A percentile compares a stretch with the other conserved stretches of the same genome.
phyloP scores from a whole-genome alignment of 2,888 invertebrate genomes.

The Hyppa rectilinea region DNA sequence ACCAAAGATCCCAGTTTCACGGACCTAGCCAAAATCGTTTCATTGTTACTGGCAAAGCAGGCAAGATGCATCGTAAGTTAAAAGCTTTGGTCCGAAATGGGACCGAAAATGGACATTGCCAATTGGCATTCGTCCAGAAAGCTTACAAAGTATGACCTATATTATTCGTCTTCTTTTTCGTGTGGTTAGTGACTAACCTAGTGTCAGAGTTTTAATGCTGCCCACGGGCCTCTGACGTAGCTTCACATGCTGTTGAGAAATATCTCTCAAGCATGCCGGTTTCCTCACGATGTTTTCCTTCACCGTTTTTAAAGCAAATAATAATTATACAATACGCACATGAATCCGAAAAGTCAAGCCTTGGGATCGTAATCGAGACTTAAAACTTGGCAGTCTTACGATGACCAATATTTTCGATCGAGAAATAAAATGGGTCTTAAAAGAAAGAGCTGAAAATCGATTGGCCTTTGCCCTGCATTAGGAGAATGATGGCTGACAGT shows the following conservation, averaged over 20 bases:
- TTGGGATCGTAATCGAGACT: too few species aligned
- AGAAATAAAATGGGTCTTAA: background rate
- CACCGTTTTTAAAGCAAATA: too few species aligned
- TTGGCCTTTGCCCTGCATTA: background rate
- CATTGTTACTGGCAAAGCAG: background rate
- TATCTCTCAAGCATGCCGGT: too few species aligned
- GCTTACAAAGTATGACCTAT: conserved; percentile 17
- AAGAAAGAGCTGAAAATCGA: background rate
- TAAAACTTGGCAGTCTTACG: too few species aligned
- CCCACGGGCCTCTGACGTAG: too few species aligned
- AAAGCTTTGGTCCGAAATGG: conserved; percentile 27
- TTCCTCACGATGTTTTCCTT: too few species aligned
- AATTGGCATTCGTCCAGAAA: conserved; percentile 36
- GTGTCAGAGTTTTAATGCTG: too few species aligned
- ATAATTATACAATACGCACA: too few species aligned
- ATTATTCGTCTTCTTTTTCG: too few species aligned
- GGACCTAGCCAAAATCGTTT: background rate
- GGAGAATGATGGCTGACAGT: background rate
- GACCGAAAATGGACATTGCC: conserved; percentile 35
- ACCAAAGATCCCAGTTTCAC: background rate
- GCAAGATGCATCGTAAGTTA: conserved; percentile 6
- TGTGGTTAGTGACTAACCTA: too few species aligned
- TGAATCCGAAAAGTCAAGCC: too few species aligned
- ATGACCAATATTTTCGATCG: conserved; percentile 17
- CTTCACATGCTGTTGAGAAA: too few species aligned